Percentiles rank a stretch among this genome's conserved stretches.
phyloP scores from a whole-genome alignment of 2,888 invertebrate genomes.

The Ectropis crepuscularia region DNA sequence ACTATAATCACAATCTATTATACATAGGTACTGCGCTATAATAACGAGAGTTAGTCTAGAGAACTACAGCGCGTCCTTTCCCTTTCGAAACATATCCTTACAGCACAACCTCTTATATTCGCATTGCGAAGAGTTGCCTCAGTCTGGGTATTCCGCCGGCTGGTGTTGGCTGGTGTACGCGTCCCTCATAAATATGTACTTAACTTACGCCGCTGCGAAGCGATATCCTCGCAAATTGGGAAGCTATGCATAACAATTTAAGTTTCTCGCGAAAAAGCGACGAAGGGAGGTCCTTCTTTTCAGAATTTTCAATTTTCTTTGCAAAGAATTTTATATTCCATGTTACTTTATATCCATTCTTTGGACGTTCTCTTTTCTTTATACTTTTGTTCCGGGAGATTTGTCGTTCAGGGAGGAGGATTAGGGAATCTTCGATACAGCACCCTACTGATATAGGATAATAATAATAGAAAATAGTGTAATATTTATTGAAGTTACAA shows the following conservation, averaged over 20 bases:
- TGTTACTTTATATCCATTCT: slow-evolving; percentile 27
- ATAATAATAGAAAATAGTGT: too few relatives aligned
- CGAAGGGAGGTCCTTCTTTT: slow-evolving; percentile 15
- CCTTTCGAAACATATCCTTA: too few relatives aligned
- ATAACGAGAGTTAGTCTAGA: too few relatives aligned
- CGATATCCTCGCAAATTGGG: slow-evolving; percentile 53
- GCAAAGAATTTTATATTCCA: slow-evolving; percentile 29
- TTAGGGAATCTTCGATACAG: slow-evolving; percentile 5
- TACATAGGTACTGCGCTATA: too few relatives aligned
- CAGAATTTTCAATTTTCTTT: slow-evolving; percentile 32
- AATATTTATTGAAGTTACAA: too few relatives aligned
- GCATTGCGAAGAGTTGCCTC: slow-evolving; percentile 44
- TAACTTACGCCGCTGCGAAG: slow-evolving; percentile 45
- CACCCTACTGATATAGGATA: too few relatives aligned
- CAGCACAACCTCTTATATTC: slow-evolving; percentile 37
- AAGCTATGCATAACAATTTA: slow-evolving; percentile 55
- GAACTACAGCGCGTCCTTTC: too few relatives aligned
- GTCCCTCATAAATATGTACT: slow-evolving; percentile 62
- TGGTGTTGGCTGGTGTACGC: slow-evolving; percentile 40
- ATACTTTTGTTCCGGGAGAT: slow-evolving; percentile 20
- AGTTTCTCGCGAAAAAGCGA: slow-evolving; percentile 34
- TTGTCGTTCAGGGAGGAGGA: slow-evolving; percentile 5
- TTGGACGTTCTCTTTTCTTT: slow-evolving; percentile 18
- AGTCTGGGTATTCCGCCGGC: slow-evolving; percentile 47
- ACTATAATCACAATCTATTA: too few relatives aligned